Evolutionary conservation across 1,140 invertebrate species (phyloP).

Genomic region (Triops cancriformis): DNA sequence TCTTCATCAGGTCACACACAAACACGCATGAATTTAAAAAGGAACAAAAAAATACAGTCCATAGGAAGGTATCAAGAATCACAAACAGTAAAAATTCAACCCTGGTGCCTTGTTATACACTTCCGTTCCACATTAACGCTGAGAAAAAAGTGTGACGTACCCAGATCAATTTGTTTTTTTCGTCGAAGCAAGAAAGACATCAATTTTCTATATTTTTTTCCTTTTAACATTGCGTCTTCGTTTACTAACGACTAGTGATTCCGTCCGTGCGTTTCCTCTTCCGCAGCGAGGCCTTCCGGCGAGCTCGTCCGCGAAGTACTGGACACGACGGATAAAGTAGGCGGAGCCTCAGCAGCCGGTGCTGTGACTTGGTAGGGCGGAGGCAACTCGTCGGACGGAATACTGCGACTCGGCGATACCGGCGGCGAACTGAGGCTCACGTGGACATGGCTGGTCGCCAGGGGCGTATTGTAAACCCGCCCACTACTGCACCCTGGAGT

Average conservation of each 20-base stretch:
- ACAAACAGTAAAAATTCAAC: neutral
- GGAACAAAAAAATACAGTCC: neutral
- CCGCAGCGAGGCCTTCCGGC: neutral
- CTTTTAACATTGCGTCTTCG: neutral
- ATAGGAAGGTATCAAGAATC: conserved; percentile 4
- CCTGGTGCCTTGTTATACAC: neutral
- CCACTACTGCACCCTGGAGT: neutral
- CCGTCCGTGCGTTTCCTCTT: neutral
- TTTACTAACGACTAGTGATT: neutral
- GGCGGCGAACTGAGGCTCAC: neutral
- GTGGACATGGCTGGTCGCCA: neutral
- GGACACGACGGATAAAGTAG: neutral
- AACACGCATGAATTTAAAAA: neutral
- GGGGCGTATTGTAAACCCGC: neutral
- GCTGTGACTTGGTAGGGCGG: neutral
- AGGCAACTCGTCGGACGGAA: neutral
- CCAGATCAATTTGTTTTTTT: neutral
- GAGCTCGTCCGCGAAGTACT: neutral
- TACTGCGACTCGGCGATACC: neutral
- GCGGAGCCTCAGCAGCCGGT: neutral
- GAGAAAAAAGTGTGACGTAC: neutral
- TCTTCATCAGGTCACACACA: neutral
- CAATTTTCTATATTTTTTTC: neutral
- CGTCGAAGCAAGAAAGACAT: neutral
- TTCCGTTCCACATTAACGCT: neutral